A percentile compares a stretch with the other conserved stretches of the same genome.
Conservation (phyloP, 2,888 invertebrate genomes). For the Frankliniella fusca region DNA sequence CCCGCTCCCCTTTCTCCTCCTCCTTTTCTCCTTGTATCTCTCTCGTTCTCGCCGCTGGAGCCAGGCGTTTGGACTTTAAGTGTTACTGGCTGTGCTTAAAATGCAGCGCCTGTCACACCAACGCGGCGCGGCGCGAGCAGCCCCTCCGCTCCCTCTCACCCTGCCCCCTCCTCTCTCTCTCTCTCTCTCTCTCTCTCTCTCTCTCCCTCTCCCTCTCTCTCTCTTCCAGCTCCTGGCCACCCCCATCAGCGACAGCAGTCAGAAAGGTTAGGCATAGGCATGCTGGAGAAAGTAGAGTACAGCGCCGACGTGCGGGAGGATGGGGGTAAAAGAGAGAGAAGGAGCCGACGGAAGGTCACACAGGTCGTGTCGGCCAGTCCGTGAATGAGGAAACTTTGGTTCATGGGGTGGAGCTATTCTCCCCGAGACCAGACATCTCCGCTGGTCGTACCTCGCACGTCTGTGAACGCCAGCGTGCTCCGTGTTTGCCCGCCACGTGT, state of each 20-base stretch:
- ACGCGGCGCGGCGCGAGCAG: not conserved
- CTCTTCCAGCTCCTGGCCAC: not conserved
- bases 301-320: not conserved
- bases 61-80: not conserved
- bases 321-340: not conserved
- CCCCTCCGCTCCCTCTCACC: not conserved
- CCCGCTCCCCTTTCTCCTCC: not conserved
- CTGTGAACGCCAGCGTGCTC: too few relatives aligned
- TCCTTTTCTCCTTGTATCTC: too few relatives aligned
- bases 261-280: not conserved
- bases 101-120: not conserved
- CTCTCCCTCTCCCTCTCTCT: constrained; percentile 11
- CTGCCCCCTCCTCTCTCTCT: not conserved
- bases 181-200: constrained; percentile 8
- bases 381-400: too few relatives aligned
- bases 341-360: too few relatives aligned
- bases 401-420: too few relatives aligned
- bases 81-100: constrained; percentile 7
- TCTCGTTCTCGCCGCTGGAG: too few relatives aligned
- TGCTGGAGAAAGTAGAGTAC: not conserved
- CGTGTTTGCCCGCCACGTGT: too few relatives aligned
- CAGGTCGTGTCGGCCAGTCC: too few relatives aligned
- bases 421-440: too few relatives aligned
- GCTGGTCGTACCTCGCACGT: too few relatives aligned
- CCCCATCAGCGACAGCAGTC: too few relatives aligned